phyloP scores from a whole-genome alignment of 2,113 vertebrate genomes.

The Dasyurus viverrinus region DNA sequence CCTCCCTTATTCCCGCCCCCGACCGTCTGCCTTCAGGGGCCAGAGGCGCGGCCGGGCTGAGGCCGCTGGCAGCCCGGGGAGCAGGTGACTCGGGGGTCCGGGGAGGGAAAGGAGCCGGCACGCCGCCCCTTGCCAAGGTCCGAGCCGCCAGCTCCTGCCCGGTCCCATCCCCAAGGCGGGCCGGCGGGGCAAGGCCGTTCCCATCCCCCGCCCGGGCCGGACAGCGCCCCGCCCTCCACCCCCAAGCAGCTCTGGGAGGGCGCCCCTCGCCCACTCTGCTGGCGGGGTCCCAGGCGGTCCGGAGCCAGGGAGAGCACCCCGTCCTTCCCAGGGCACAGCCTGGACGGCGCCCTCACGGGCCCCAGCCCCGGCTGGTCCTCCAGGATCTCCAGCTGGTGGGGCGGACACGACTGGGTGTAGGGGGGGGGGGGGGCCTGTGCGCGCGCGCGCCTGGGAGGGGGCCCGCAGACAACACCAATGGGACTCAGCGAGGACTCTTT shows the following conservation, averaged over 20 bases:
- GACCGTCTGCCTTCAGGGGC: not conserved
- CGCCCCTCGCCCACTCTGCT: not conserved
- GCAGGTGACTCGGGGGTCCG: not conserved
- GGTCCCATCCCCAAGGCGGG: not conserved
- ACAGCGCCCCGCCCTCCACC: too few species aligned
- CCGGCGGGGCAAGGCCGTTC: not conserved
- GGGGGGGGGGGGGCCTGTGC: too few species aligned
- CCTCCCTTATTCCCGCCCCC: not conserved
- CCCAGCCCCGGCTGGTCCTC: not conserved
- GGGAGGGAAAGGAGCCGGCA: not conserved
- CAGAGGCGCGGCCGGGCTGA: not conserved
- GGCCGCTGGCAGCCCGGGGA: not conserved
- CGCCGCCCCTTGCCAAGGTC: not conserved
- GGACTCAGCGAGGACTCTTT: not conserved
- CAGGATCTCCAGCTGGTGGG: not conserved
- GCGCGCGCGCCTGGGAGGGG: not conserved
- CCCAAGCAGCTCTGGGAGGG: not conserved
- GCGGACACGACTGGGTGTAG: not conserved
- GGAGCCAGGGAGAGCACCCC: not conserved
- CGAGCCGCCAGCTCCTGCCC: not conserved
- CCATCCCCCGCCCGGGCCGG: too few species aligned
- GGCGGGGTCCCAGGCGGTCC: not conserved
- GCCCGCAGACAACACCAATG: not conserved
- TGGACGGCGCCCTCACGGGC: not conserved
- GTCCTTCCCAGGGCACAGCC: not conserved